These are phyloP conservation scores for Agrochola litura DNA, from an alignment of 2,888 invertebrate species.

Conservation along the genomic window DNA sequence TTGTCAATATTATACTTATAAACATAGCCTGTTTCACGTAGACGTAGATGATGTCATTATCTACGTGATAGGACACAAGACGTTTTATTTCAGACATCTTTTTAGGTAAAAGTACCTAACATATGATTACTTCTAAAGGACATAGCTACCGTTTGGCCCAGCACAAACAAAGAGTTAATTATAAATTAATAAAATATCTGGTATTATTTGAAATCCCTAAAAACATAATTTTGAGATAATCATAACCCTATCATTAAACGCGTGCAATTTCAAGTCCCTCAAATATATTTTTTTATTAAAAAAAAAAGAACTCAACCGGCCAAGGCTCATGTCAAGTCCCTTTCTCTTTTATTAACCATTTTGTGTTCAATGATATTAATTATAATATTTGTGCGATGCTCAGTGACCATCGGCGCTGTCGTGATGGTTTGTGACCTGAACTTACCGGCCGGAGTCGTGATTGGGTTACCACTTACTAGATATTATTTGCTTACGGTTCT, in stretches of 20 bases:
- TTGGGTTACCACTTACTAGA: constrained; percentile 51
- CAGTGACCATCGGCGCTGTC: constrained; percentile 69
- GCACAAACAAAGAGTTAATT: neutral
- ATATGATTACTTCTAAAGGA: neutral
- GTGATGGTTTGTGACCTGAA: constrained; percentile 75
- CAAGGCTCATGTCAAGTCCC: constrained; percentile 49
- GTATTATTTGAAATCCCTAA: neutral
- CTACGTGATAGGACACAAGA: neutral
- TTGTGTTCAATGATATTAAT: constrained; percentile 60
- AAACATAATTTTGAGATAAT: neutral
- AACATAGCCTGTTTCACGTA: neutral
- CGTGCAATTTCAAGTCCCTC: constrained; percentile 9
- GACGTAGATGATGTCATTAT: neutral
- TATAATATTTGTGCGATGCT: constrained; percentile 63
- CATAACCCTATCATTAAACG: neutral
- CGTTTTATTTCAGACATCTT: neutral
- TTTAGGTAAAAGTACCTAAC: neutral
- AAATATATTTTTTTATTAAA: neutral
- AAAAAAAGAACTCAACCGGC: constrained; percentile 19
- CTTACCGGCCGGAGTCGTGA: constrained; percentile 70
- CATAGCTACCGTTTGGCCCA: neutral
- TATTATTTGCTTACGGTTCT: constrained; percentile 42
- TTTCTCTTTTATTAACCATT: constrained; percentile 60
- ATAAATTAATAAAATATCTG: neutral
- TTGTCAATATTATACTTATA: neutral